Base-by-base conservation (phyloP, 2,113 vertebrate species). In the Istiophorus platypterus region DNA sequence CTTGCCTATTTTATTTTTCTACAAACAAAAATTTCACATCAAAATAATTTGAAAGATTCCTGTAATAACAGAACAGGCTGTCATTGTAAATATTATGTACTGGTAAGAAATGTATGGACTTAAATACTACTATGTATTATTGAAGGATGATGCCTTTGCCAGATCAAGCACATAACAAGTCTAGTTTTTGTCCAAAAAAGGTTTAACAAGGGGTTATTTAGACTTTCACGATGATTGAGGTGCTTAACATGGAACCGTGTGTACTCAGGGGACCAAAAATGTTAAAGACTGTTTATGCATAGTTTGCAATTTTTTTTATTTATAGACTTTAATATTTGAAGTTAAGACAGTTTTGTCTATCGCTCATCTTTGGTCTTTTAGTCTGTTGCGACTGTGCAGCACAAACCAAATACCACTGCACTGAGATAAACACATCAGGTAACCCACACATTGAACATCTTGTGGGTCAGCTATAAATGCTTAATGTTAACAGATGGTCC, bases 401-500 rank as follows among this genome's bases (percentile, higher is more conserved):
- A 41, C 37, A 70, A 57, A 42, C 39, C 47, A 69, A 24, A 27
- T 57, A 14, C 34, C 0, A 6, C 57, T 26, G 31, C 71, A 61
- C 42, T 49, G 31, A 31, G 31, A 64, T 7, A 9, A 34, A 39
- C 63, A 17, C 6, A 62, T 61, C 24, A 54, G n/a, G n/a, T 65
- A 61, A 47, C 6, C 17, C 27, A 74, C 20, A 63, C 34, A 78
- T 11, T 57, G 3, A 62, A 27, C 62, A 29, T 82, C 24, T 8
- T 63, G 69, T 86, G 68, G 29, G 9, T 82, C 54, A 29, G 24
- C 67, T 52, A 20, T 67, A 10, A 11, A 39, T 82, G 67, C 13
- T 52, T 62, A 29, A 69, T 66, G 66, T 83, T 74, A 82, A 26
- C 5, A 57, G 71, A 82, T 58, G 12, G 34, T 71, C 86, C 75